These are phyloP conservation scores for Scaptomyza caliginosa DNA, from an alignment of 2,888 invertebrate species.

Conservation along the genomic window DNA sequence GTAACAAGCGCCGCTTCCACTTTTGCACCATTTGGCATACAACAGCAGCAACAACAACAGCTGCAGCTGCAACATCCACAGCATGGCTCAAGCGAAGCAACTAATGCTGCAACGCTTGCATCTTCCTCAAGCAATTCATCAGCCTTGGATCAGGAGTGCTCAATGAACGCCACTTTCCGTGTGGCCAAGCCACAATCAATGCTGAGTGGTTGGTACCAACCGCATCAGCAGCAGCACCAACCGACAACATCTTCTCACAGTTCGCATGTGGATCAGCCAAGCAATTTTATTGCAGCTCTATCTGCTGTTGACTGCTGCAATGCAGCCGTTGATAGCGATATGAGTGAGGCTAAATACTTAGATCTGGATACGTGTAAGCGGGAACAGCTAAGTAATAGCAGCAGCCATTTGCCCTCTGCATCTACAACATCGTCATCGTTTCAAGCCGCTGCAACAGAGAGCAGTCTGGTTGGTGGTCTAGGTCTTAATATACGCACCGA, in stretches of 20 bases:
- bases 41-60: constrained; percentile 47
- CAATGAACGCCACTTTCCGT: constrained; percentile 69
- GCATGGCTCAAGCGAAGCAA: constrained; percentile 71
- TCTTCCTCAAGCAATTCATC: constrained; percentile 78
- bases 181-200: constrained; percentile 51
- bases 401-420: constrained; percentile 67
- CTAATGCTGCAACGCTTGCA: constrained; percentile 77
- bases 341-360: constrained; percentile 81
- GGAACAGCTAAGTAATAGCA: constrained; percentile 67
- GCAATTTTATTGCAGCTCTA: constrained; percentile 77
- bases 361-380: constrained; percentile 83
- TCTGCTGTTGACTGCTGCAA: constrained; percentile 78
- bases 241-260: constrained; percentile 33
- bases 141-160: constrained; percentile 64
- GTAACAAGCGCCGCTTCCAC: constrained; percentile 26
- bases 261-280: constrained; percentile 55
- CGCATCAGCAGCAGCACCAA: constrained; percentile 37
- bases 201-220: constrained; percentile 57
- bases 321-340: constrained; percentile 75
- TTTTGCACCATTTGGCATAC: constrained; percentile 52
- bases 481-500: constrained; percentile 91
- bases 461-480: constrained; percentile 84
- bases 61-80: constrained; percentile 42
- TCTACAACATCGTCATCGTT: constrained; percentile 80
- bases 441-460: constrained; percentile 83